phyloP scores from a whole-genome alignment of 2,888 invertebrate genomes.

The Cotesia congregata region DNA sequence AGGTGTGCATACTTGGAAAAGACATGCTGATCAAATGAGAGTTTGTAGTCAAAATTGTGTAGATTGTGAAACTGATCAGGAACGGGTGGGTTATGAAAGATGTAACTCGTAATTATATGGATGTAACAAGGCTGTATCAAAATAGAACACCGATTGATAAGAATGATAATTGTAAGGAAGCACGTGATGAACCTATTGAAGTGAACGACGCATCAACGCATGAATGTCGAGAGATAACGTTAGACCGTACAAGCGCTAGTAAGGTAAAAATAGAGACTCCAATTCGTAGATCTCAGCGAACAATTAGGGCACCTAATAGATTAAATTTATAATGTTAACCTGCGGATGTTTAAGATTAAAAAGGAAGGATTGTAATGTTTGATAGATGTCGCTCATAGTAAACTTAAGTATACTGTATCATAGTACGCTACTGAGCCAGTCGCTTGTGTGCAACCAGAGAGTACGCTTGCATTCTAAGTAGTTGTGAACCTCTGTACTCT shows the following conservation, averaged over 20 bases:
- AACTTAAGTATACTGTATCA: background rate
- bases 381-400: background rate
- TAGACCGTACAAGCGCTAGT: background rate
- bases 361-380: background rate
- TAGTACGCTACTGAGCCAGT: background rate
- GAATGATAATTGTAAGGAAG: background rate
- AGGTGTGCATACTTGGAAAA: background rate
- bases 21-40: slow-evolving; percentile 4
- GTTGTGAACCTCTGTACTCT: too few relatives aligned
- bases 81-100: background rate
- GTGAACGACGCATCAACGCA: background rate
- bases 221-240: background rate
- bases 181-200: background rate
- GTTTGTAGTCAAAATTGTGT: background rate
- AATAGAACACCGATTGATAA: background rate
- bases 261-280: background rate
- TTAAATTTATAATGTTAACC: background rate
- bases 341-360: background rate
- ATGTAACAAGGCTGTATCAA: background rate
- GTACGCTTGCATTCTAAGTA: background rate
- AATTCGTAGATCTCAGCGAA: background rate
- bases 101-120: background rate
- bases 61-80: background rate
- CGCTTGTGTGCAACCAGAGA: background rate
- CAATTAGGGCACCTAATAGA: background rate